Conservation (phyloP, 2,113 vertebrate species). For the Centropus bengalensis region DNA sequence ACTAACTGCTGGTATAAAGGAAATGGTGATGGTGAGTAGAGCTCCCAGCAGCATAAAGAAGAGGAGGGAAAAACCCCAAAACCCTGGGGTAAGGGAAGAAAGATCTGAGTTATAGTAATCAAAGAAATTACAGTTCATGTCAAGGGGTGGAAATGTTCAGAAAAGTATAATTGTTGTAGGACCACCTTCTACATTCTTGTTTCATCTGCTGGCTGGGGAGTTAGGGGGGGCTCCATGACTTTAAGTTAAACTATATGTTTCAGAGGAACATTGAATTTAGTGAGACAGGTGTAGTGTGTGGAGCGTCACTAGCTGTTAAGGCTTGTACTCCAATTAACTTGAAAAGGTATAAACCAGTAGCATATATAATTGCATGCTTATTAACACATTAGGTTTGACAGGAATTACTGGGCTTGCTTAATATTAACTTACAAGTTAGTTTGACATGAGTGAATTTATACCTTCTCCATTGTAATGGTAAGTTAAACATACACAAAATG, state of each 20-base stretch:
- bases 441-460: background rate
- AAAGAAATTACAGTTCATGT: background rate
- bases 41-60: background rate
- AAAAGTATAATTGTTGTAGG: background rate
- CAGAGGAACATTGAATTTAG: background rate
- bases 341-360: background rate
- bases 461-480: background rate
- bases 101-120: background rate
- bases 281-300: background rate
- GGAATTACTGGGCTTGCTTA: background rate
- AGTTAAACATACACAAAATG: background rate
- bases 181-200: fast-evolving
- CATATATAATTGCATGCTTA: background rate
- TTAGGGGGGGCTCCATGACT: background rate
- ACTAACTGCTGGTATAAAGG: background rate
- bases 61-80: background rate
- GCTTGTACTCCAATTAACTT: background rate
- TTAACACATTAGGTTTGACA: background rate
- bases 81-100: background rate
- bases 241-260: background rate
- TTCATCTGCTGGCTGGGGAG: background rate
- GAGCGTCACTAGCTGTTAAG: background rate
- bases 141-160: background rate
- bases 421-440: background rate
- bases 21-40: background rate